Base-by-base conservation (phyloP, 1,140 invertebrate species). In the Drosophila burlai region DNA sequence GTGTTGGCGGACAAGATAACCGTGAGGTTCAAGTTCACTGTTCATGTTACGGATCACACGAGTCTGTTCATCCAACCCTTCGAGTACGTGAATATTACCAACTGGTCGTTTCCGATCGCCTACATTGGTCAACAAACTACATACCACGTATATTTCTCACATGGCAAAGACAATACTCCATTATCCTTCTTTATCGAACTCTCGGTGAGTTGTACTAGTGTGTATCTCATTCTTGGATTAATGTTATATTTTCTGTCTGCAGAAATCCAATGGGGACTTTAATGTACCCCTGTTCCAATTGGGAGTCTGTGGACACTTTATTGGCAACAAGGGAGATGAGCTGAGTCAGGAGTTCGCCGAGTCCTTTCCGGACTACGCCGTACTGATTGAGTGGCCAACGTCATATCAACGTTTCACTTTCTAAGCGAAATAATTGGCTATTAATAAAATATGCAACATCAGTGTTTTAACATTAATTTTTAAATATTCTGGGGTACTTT, bases 81-180 rank as follows among this genome's bases (percentile, higher is more conserved):
- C 31, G 83, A 93, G 46, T 94, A 93, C 64, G 94, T 95, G 10
- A 85, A 92, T 46, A 89, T 97, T 16, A 83, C 92, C 40, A 89
- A 93, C 31, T 97, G 96, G 96, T 95, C 94, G 36, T 93, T 97
- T 31, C 83, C 94, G 2, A 80, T 94, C 24, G 93, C 92, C 13
- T 91, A 94, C 61, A 95, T 93, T 66, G 40, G 79, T 13, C 54
- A 38, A 72, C 50, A 80, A 4, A 5, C 62, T 15, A 31, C 96
- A 0, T 96, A 96, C 89, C 96, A 96, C 73, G 92, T 96, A 24
- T 96, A 95, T 92, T 96, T 95, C 83, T 94, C 95, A 6, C 94
- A 95, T 86, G 95, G 94, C 8, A 93, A 94, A 38, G 92, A 95
- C 63, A 94, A 93, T 54, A 91, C 94, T 49, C 94, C 95, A 50